Evolutionary conservation across 2,797 vertebrate species (phyloP).

Genomic region (Phoxinus dragarum): DNA sequence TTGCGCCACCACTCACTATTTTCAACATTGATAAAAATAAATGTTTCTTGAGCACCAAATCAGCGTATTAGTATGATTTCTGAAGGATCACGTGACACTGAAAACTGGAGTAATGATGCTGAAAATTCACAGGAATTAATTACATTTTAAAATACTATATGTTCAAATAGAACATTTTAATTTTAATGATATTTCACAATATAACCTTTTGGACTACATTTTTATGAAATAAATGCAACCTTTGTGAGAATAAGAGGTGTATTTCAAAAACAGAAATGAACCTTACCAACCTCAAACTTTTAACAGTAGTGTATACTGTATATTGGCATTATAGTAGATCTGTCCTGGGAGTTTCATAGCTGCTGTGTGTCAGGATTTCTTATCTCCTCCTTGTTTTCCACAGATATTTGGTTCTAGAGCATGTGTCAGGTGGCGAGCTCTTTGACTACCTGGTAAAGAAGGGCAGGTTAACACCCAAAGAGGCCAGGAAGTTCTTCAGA

Average conservation of each 20-base stretch:
- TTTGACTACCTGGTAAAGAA: slow-evolving; percentile 99
- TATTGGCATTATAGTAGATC: not conserved
- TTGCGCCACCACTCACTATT: too few species aligned
- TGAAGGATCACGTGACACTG: too few species aligned
- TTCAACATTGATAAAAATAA: too few species aligned
- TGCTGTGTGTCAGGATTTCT: not conserved
- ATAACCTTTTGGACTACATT: not conserved
- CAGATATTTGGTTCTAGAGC: slow-evolving; percentile 98
- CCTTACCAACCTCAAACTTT: not conserved
- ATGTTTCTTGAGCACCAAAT: too few species aligned
- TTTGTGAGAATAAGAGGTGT: too few species aligned
- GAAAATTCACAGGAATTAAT: not conserved
- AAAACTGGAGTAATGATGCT: not conserved
- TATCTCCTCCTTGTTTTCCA: slow-evolving; percentile 6
- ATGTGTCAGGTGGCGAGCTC: slow-evolving; percentile 96
- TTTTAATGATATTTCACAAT: not conserved
- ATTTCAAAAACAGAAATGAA: not conserved
- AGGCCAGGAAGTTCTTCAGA: slow-evolving; percentile 98
- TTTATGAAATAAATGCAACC: not conserved
- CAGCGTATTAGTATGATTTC: too few species aligned
- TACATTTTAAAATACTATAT: not conserved
- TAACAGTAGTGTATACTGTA: not conserved
- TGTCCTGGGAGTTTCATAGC: not conserved
- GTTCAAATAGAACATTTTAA: not conserved
- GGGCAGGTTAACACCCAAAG: slow-evolving; percentile 95